Conservation (phyloP, 2,888 invertebrate species). For the Andrena hattorfiana region DNA sequence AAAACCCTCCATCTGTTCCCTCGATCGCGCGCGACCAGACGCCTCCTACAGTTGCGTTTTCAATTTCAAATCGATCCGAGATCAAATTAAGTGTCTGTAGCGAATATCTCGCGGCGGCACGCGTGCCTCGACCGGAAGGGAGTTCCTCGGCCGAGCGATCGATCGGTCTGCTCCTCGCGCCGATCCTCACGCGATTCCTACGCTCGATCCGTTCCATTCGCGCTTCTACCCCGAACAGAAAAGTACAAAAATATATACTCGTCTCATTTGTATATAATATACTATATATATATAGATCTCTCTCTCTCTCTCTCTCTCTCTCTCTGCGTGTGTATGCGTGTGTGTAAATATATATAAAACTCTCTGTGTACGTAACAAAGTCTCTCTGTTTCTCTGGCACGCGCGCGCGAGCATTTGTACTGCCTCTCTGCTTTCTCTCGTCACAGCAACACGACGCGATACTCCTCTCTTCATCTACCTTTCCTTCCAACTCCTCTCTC, state of each 20-base stretch:
- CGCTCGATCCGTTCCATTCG: not conserved
- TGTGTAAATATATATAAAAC: slow-evolving; percentile 25
- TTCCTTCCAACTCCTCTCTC: slow-evolving; percentile 37
- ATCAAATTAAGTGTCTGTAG: not conserved
- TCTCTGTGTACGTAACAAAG: slow-evolving; percentile 22
- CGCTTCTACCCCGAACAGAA: slow-evolving; percentile 46
- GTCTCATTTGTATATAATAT: slow-evolving; percentile 43
- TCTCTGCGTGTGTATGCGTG: slow-evolving; percentile 15
- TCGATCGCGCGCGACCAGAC: not conserved
- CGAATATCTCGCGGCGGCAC: not conserved
- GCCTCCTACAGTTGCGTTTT: not conserved
- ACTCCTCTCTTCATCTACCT: slow-evolving; percentile 51
- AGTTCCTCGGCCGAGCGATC: not conserved
- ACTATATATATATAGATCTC: slow-evolving; percentile 31
- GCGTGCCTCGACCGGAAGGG: not conserved
- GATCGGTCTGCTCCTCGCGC: not conserved
- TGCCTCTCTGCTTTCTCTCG: slow-evolving; percentile 29
- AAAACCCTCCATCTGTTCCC: not conserved
- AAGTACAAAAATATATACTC: slow-evolving; percentile 67
- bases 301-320: slow-evolving; percentile 35
- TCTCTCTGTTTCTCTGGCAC: slow-evolving; percentile 44
- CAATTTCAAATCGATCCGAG: not conserved
- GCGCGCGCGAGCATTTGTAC: slow-evolving; percentile 21
- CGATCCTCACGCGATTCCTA: not conserved
- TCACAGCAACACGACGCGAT: slow-evolving; percentile 2